These are phyloP conservation scores for Parthenolecanium corni DNA, from an alignment of 2,888 invertebrate genomes.

Conservation along the genomic window DNA sequence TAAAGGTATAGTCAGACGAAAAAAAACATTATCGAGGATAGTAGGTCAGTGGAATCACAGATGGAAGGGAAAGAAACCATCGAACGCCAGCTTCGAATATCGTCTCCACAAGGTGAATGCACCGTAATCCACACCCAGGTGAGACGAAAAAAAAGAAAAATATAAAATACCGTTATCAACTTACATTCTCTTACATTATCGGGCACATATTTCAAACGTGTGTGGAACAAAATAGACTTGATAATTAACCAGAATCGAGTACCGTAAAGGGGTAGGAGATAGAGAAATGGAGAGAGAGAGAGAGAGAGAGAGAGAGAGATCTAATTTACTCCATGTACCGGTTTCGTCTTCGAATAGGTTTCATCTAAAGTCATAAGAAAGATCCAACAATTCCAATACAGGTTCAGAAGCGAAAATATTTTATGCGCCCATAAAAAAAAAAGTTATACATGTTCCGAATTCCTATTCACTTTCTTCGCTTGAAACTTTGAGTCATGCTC, in stretches of 20 bases:
- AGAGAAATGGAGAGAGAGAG: neutral
- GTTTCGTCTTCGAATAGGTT: neutral
- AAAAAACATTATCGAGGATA: constrained; percentile 18
- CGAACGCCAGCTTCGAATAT: constrained; percentile 5
- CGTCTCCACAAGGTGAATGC: constrained; percentile 24
- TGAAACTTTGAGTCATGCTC: neutral
- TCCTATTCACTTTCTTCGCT: neutral
- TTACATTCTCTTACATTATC: neutral
- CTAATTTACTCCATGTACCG: neutral
- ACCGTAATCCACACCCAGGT: constrained; percentile 21
- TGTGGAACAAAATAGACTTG: neutral
- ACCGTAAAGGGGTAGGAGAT: neutral
- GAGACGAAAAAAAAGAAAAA: neutral
- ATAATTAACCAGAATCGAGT: neutral
- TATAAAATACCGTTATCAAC: constrained; percentile 20
- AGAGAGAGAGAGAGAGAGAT: neutral
- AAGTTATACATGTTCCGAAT: neutral
- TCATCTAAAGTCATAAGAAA: too few relatives aligned
- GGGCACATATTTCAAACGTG: neutral
- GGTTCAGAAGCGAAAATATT: too few relatives aligned
- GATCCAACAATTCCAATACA: too few relatives aligned
- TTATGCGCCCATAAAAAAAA: too few relatives aligned
- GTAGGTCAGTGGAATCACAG: constrained; percentile 25
- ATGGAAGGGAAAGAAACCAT: neutral
- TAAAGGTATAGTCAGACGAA: constrained; percentile 7